Evolutionary conservation across 2,888 invertebrate species (phyloP).

Genomic region (Hedya salicella): DNA sequence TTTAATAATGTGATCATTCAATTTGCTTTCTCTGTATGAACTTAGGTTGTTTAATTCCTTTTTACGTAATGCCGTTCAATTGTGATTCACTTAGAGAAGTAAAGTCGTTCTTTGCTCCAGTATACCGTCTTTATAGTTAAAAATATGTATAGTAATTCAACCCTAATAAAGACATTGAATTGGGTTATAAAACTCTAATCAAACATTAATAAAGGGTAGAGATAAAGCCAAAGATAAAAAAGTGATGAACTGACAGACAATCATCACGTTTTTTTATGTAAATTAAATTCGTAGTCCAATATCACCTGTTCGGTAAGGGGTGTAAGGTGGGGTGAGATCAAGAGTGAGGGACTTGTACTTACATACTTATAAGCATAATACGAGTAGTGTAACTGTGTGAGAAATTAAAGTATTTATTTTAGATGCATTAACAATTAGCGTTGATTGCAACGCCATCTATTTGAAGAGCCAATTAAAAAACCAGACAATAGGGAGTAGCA

Average conservation of each 20-base stretch:
- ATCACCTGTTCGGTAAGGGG: slow-evolving; percentile 20
- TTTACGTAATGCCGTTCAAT: no score
- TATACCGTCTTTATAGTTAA: background rate
- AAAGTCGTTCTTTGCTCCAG: no score
- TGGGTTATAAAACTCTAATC: slow-evolving; percentile 29
- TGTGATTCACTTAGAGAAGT: no score
- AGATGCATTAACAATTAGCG: no score
- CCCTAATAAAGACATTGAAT: slow-evolving; percentile 25
- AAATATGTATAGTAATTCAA: slow-evolving; percentile 6
- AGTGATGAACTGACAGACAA: slow-evolving; percentile 24
- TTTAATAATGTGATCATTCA: no score
- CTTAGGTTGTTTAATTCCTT: no score
- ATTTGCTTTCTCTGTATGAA: no score
- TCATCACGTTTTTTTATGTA: slow-evolving; percentile 19
- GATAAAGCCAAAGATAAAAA: slow-evolving; percentile 20
- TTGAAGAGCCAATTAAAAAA: no score
- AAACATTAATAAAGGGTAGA: slow-evolving; percentile 12
- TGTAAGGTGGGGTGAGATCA: background rate
- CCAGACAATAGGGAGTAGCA: no score
- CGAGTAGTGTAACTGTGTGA: no score
- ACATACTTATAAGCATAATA: background rate
- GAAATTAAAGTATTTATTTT: no score
- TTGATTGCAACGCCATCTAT: no score
- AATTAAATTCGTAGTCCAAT: slow-evolving; percentile 8
- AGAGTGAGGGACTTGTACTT: background rate